These are phyloP conservation scores for Actias luna DNA, from an alignment of 2,888 invertebrate species.

Conservation along the genomic window DNA sequence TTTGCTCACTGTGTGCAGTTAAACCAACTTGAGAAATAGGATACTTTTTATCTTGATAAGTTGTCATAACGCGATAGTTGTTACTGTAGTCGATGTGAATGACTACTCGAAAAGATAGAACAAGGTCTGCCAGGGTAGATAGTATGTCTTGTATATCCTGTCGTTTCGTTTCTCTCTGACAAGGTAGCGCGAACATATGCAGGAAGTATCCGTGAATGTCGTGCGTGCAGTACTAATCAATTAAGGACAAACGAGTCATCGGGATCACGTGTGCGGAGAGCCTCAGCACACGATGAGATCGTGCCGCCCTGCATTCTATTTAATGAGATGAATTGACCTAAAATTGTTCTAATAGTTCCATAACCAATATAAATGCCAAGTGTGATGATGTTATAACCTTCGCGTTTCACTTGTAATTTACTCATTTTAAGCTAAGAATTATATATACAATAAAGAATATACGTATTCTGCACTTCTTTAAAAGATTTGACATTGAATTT, in stretches of 20 bases:
- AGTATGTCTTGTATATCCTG: neutral
- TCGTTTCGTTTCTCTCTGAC: conserved; percentile 17
- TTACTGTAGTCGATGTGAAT: too few species aligned
- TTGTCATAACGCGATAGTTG: too few species aligned
- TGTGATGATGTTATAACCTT: neutral
- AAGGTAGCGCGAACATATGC: conserved; percentile 22
- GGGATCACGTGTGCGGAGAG: conserved; percentile 38
- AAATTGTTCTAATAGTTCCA: conserved; percentile 15
- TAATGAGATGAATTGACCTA: conserved; percentile 25
- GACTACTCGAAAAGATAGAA: too few species aligned
- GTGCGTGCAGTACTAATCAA: conserved; percentile 63
- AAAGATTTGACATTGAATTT: neutral
- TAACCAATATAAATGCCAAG: neutral
- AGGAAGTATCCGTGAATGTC: conserved; percentile 32
- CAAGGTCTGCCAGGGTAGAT: too few species aligned
- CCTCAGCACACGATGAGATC: conserved; percentile 35
- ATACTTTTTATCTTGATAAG: too few species aligned
- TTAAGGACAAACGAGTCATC: conserved; percentile 53
- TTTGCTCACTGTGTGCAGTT: too few species aligned
- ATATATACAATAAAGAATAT: neutral
- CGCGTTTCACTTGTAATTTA: too few species aligned
- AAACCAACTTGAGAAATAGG: too few species aligned
- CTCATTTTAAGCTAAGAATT: neutral
- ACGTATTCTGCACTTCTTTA: too few species aligned
- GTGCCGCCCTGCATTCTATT: conserved; percentile 30